Conservation (phyloP, 2,797 vertebrate genomes). For the Centroberyx gerrardi region DNA sequence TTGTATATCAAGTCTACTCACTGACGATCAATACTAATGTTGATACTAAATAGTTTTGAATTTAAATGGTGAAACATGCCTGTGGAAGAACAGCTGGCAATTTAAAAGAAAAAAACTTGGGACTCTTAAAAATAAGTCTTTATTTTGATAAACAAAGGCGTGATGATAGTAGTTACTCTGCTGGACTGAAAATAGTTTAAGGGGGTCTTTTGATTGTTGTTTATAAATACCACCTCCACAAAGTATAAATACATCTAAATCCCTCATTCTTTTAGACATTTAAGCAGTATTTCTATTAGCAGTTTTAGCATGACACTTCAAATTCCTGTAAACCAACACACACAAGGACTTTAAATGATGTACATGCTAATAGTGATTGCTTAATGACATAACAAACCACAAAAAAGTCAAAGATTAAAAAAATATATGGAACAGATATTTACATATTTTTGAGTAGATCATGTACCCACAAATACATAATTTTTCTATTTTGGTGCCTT, state of each 20-base stretch:
- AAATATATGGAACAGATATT: slow-evolving; percentile 76
- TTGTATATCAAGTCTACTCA: too few species aligned
- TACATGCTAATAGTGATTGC: slow-evolving; percentile 74
- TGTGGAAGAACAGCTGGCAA: not conserved
- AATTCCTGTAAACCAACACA: slow-evolving; percentile 76
- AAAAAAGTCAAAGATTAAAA: slow-evolving; percentile 60
- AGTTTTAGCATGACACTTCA: slow-evolving; percentile 74
- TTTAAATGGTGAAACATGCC: not conserved
- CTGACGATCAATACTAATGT: too few species aligned
- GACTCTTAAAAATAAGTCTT: slow-evolving; percentile 87
- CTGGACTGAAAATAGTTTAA: slow-evolving; percentile 75
- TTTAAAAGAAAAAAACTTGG: not conserved
- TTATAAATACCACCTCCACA: slow-evolving; percentile 85
- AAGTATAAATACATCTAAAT: slow-evolving; percentile 87
- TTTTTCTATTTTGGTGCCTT: slow-evolving; percentile 27
- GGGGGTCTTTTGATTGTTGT: slow-evolving; percentile 70
- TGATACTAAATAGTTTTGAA: too few species aligned
- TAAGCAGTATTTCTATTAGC: slow-evolving; percentile 73
- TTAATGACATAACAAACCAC: slow-evolving; percentile 59
- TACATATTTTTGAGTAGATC: slow-evolving; percentile 73
- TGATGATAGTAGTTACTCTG: slow-evolving; percentile 78
- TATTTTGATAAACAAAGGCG: slow-evolving; percentile 86
- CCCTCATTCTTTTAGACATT: slow-evolving; percentile 77
- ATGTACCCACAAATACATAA: slow-evolving; percentile 35
- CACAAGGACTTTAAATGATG: slow-evolving; percentile 57